Evolutionary conservation across 2,113 vertebrate species (phyloP), one percentile per base, ranked within the genome.

Genomic region (Benitochromis conjunctus): DNA sequence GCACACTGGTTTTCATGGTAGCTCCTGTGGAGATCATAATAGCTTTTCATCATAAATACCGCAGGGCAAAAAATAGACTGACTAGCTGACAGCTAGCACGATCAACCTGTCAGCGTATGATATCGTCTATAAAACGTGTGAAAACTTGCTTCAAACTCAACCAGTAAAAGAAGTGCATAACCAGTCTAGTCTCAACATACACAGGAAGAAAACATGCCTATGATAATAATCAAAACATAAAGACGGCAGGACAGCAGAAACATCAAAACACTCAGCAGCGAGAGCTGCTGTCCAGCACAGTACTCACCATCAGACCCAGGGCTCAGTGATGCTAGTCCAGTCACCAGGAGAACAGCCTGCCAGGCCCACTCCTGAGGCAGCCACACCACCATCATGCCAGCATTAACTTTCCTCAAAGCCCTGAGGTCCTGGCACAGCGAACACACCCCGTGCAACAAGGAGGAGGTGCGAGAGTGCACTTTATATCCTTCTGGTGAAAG

Each of bases 221-320:
- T 31, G 48, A 8, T 76, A 31, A 55, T 36, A 55, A 24, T 5
- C 29, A 36, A 53, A 21, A 36, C 12, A 78, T 21, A 51, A 54
- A 36, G 51, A 3, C 7, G 79, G 43, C 9, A 26, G 54, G n/a
- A 69, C 3, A 84, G 55, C 7, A 54, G 12, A 81, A 29, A 19
- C 60, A 60, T 74, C 41, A 58, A 79, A 86, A 55, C 58, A 83
- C 55, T 38, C 19, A 9, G 53, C 4, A 62, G 12, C 54, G n/a
- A 21, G 54, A 48, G 24, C 48, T 34, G 19, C 3, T 41, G n/a
- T 76, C 26, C 84, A 83, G 82, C 24, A 14, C 9, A 9, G 14
- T 81, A 95, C 97, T 98, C 96, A 98, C 97, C 97, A 89, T 95
- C 93, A 76, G 93, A 93, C 55, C 82, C 93, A 80, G 93, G 38